Percentiles rank a stretch among this genome's conserved stretches.
phyloP scores from a whole-genome alignment of 35 echinoderm and acorn worm genomes.

The Apostichopus japonicus region DNA sequence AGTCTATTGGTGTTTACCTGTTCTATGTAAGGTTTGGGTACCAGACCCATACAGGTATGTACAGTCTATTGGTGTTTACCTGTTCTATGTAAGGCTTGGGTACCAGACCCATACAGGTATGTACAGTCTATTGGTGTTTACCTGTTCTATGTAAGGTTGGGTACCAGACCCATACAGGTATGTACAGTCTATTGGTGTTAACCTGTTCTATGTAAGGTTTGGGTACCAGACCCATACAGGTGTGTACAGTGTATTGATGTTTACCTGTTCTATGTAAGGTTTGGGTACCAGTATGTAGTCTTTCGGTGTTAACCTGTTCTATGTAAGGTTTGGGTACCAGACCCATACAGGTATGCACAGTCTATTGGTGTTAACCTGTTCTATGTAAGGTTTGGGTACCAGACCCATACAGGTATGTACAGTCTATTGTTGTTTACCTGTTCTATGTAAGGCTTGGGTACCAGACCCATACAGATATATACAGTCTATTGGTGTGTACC shows the following conservation, averaged over 20 bases:
- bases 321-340: conserved; percentile 83
- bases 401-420: conserved; percentile 27
- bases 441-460: conserved; percentile 83
- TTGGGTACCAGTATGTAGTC: conserved; percentile 64
- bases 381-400: conserved; percentile 83
- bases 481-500: conserved; percentile 27
- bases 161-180: conserved; percentile 51
- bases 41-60: conserved; percentile 38
- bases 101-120: conserved; percentile 77
- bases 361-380: conserved; percentile 48
- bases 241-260: neutral
- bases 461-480: conserved; percentile 29
- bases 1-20: conserved; percentile 34
- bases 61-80: conserved; percentile 30
- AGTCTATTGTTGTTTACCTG: conserved; percentile 30
- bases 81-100: conserved; percentile 80
- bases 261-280: conserved; percentile 80
- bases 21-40: conserved; percentile 83
- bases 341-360: neutral
- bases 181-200: neutral
- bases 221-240: conserved; percentile 68
- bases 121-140: too few relatives aligned
- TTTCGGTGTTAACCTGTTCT: conserved; percentile 59
- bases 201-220: conserved; percentile 80
- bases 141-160: neutral